These are phyloP conservation scores for Eremobia ochroleuca DNA, from an alignment of 2,888 invertebrate species.

Conservation along the genomic window DNA sequence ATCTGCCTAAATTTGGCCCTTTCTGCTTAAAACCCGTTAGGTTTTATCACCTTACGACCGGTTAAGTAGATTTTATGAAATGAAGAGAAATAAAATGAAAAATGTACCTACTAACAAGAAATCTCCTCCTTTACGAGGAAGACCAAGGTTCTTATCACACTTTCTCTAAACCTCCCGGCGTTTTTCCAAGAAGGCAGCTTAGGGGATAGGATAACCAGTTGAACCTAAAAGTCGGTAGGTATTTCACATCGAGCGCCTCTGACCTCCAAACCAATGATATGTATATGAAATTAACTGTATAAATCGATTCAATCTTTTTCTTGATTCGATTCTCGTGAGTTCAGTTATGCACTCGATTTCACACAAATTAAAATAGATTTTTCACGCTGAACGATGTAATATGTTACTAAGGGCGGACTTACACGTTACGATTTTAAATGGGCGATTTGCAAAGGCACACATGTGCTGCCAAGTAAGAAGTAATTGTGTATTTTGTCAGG, in stretches of 20 bases:
- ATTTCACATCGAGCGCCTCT: slow-evolving; percentile 19
- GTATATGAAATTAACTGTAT: slow-evolving; percentile 56
- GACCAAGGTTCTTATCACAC: background rate
- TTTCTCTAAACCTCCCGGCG: too few species aligned
- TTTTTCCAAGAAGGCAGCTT: background rate
- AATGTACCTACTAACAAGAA: background rate
- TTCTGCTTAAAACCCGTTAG: background rate
- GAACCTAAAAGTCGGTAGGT: slow-evolving; percentile 29
- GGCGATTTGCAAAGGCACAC: slow-evolving; percentile 30
- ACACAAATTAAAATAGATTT: slow-evolving; percentile 68
- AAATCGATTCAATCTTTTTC: slow-evolving; percentile 61
- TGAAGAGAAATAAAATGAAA: background rate
- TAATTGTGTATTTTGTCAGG: slow-evolving; percentile 46
- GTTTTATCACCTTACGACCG: background rate
- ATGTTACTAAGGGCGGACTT: slow-evolving; percentile 47
- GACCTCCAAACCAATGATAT: slow-evolving; percentile 50
- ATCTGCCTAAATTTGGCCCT: background rate
- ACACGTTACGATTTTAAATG: slow-evolving; percentile 40
- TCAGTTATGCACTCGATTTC: slow-evolving; percentile 64
- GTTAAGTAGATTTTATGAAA: background rate
- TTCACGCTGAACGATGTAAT: slow-evolving; percentile 59
- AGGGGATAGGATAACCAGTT: background rate
- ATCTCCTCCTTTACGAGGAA: background rate
- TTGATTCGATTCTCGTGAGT: slow-evolving; percentile 62
- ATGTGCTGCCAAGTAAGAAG: slow-evolving; percentile 10